Base-by-base conservation (phyloP, 2,113 vertebrate genomes). In the Urocynchramus pylzowi region DNA sequence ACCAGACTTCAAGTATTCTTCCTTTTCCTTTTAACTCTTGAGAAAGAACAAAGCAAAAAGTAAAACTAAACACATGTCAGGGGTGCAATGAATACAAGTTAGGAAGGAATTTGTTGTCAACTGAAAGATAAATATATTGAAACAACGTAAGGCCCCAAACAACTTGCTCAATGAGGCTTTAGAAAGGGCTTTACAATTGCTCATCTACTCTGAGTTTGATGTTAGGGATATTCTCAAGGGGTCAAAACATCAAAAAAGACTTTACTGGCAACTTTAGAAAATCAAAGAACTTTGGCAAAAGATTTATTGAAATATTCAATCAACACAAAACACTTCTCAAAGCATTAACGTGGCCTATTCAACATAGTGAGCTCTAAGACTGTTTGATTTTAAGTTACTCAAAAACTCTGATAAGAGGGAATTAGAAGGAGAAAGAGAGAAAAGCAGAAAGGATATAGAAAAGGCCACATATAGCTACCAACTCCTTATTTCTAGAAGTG, bases 41-140 rank as follows among this genome's bases (percentile, higher is more conserved):
- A n/a, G 52, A 82, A 85, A 69, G 60, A 85, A 7, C 49, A 91
- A 87, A 91, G 24, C 35, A 60, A 71, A 84, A 84, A 42, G 21
- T 70, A 68, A 88, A 91, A 47, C 42, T 57, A 47, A 75, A 59
- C 52, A 60, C 27, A 3, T 31, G 30, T 30, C 59, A 86, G 60
- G 54, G 35, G 45, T 77, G 45, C 31, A 49, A 17, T 41, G 30
- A 71, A 33, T 61, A 22, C 21, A 67, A 54, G 42, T 74, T 31
- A 54, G 37, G 68, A 90, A 86, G 54, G 42, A 70, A 54, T 92
- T 73, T 73, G n/a, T 84, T 92, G 61, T 81, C 47, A 74, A 1
- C 11, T 39, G 64, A 67, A 89, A 42, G 26, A 41, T 67, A 70
- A 19, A 9, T 76, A 9, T 75, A 52, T 49, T 61, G 54, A 30